Conservation (phyloP, 2,888 invertebrate species). For the Amphimallon solstitiale region DNA sequence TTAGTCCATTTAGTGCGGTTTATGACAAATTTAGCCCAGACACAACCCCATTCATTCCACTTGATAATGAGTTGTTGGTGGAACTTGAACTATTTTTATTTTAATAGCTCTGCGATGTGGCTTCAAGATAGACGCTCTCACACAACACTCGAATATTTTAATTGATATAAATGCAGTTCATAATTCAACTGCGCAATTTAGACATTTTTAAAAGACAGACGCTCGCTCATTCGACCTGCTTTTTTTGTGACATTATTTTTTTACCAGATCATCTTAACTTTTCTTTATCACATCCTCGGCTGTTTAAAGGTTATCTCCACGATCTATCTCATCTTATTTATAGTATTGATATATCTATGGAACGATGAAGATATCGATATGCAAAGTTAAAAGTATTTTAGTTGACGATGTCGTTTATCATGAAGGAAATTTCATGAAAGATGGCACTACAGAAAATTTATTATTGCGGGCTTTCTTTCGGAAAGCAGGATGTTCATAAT, state of each 20-base stretch:
- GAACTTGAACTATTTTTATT: constrained; percentile 32
- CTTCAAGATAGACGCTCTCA: constrained; percentile 13
- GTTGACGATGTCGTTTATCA: constrained; percentile 3
- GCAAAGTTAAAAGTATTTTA: constrained; percentile 5
- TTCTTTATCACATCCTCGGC: background rate
- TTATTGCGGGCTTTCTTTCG: no score
- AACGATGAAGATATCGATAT: background rate
- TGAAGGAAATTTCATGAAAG: background rate
- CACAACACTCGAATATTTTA: constrained; percentile 27
- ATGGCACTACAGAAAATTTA: no score
- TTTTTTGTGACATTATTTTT: background rate
- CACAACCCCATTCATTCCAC: constrained; percentile 51
- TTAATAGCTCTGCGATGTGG: constrained; percentile 20
- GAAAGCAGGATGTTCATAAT: no score
- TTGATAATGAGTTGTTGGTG: constrained; percentile 46
- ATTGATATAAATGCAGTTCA: constrained; percentile 33
- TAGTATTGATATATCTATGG: constrained; percentile 12
- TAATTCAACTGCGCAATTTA: constrained; percentile 23
- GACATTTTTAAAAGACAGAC: constrained; percentile 2
- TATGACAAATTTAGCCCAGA: constrained; percentile 56
- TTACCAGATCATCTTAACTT: background rate
- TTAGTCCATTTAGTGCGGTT: constrained; percentile 49
- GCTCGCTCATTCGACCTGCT: background rate
- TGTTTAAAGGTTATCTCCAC: background rate
- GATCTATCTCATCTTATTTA: background rate